Evolutionary conservation across 2,888 invertebrate species (phyloP), one percentile per base, ranked within the genome.

Genomic region (Onthophagus sagittarius): DNA sequence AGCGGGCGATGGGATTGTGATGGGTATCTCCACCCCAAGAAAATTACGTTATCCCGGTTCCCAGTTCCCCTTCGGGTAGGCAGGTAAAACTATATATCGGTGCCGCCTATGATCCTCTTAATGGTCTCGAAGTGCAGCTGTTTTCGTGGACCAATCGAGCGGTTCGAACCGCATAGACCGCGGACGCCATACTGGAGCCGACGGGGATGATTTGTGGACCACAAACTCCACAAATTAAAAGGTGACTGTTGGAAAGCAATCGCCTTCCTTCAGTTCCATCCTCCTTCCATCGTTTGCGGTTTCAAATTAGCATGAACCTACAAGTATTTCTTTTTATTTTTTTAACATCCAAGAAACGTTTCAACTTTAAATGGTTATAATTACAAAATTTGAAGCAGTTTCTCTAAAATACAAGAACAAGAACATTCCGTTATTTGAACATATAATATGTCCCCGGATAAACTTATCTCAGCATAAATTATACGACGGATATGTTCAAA

Each of bases 141-240:
- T 84, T 83, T 83, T 83, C 83, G 82, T 84, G 84, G 84, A 84
- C 84, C 84, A 84, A 84, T 84, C 84, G 81, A 82, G 81, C 76
- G 72, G 81, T 77, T 70, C 76, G 74, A 75, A 77, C 77, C 78
- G 75, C 78, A 72, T 75, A 71, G 79, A 80, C 81, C 80, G 78
- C 78, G 77, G 81, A 82, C 82, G 83, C 84, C 84, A 84, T 84
- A 82, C 83, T 84, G 83, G 78, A 78, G 79, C 77, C 78, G 78
- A 73, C 75, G 73, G 74, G 76, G 75, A 78, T 78, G 80, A 77
- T 78, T 78, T 78, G 78, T 77, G 76, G 78, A 75, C 77, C 79
- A 78, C 78, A 78, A 78, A 78, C 78, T 78, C 75, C 77, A 76
- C 77, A 79, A 79, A 81, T 81, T 81, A 81, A 76, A 77, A 80